Conservation (phyloP, 2,113 vertebrate genomes). For the human region GRCh38 chr21:30746001-30746500, state of each 20-base stretch:
- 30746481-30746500: not conserved
- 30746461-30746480: not conserved
- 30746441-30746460: not conserved
- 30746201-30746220: not conserved
- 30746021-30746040: not conserved
- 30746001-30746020: not conserved
- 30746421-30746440: not conserved
- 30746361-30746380: not conserved
- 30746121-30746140: too few relatives aligned
- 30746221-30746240: not conserved
- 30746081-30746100: not conserved
- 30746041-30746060: not conserved
- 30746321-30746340: not conserved
- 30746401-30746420: not conserved
- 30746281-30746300: not conserved
- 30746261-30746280: not conserved
- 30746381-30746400: not conserved
- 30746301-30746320: not conserved
- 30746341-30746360: not conserved
- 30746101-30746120: not conserved
- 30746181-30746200: rapidly evolving
- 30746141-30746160: not conserved
- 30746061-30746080: too few relatives aligned
- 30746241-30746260: not conserved
- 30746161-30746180: not conserved